These are phyloP conservation scores for Oeneis ivallda DNA, from an alignment of 2,888 invertebrate genomes.

Conservation along the genomic window DNA sequence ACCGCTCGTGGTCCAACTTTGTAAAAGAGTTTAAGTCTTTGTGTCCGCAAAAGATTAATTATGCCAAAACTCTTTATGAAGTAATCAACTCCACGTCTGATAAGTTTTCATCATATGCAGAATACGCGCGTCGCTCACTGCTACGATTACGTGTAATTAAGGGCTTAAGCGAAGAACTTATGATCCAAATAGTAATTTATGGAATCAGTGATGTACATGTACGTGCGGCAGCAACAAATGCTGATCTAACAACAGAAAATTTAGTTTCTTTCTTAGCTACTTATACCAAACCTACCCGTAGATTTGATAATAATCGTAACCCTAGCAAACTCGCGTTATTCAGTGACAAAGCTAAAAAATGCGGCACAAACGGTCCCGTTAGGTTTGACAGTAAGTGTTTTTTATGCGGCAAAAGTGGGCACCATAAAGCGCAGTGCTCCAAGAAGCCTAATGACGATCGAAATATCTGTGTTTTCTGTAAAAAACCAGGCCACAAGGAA, in stretches of 20 bases:
- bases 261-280: constrained; percentile 42
- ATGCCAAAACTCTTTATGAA: constrained; percentile 39
- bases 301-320: not conserved
- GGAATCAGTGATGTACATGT: constrained; percentile 40
- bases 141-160: constrained; percentile 41
- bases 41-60: constrained; percentile 39
- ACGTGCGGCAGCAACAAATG: constrained; percentile 42
- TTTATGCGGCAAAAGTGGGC: constrained; percentile 21
- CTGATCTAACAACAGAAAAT: constrained; percentile 33
- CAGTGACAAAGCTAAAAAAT: too few species aligned
- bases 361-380: too few species aligned
- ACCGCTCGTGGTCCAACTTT: constrained; percentile 41
- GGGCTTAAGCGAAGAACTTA: constrained; percentile 43
- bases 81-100: constrained; percentile 41
- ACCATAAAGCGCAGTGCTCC: constrained; percentile 16
- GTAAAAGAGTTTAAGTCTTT: constrained; percentile 41
- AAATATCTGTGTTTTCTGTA: constrained; percentile 37
- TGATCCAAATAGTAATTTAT: constrained; percentile 35
- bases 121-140: constrained; percentile 44
- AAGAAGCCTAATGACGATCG: not conserved
- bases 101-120: constrained; percentile 42
- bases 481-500: constrained; percentile 39
- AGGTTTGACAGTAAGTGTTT: constrained; percentile 8
- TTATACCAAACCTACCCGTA: constrained; percentile 36
- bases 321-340: too few species aligned